Evolutionary conservation across 2,797 vertebrate genomes (phyloP).

Genomic region (Semaprochilodus insignis): DNA sequence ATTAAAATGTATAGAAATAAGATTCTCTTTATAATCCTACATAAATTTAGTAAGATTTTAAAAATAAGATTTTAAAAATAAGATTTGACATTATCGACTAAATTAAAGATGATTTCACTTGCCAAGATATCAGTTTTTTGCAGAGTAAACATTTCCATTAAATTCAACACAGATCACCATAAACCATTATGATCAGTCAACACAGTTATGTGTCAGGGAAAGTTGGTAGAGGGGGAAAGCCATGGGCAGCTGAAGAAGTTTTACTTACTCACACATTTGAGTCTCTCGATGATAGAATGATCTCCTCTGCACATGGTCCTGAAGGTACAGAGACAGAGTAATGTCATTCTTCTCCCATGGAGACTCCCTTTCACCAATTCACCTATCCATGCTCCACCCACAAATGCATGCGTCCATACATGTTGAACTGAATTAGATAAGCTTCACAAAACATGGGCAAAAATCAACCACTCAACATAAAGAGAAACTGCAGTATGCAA

Average conservation of each 20-base stretch:
- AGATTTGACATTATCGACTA: too few relatives aligned
- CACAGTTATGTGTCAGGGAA: too few relatives aligned
- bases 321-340: conserved; percentile 60
- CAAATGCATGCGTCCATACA: not conserved
- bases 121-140: too few relatives aligned
- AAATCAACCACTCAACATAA: not conserved
- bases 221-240: not conserved
- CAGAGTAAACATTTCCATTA: too few relatives aligned
- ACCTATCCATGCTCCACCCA: not conserved
- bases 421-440: not conserved
- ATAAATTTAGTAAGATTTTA: too few relatives aligned
- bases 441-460: not conserved
- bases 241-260: conserved; percentile 9
- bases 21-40: too few relatives aligned
- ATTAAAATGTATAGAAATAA: too few relatives aligned
- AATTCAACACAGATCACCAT: too few relatives aligned
- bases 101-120: too few relatives aligned
- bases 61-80: too few relatives aligned
- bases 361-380: conserved; percentile 12
- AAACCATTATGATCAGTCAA: too few relatives aligned
- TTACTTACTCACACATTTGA: conserved; percentile 79
- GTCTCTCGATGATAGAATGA: conserved; percentile 73
- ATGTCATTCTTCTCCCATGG: conserved; percentile 54
- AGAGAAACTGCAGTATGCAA: not conserved
- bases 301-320: conserved; percentile 76